A percentile compares a stretch with the other conserved stretches of the same genome.
Conservation (phyloP, 2,888 invertebrate genomes). For the Aphodius granarius region DNA sequence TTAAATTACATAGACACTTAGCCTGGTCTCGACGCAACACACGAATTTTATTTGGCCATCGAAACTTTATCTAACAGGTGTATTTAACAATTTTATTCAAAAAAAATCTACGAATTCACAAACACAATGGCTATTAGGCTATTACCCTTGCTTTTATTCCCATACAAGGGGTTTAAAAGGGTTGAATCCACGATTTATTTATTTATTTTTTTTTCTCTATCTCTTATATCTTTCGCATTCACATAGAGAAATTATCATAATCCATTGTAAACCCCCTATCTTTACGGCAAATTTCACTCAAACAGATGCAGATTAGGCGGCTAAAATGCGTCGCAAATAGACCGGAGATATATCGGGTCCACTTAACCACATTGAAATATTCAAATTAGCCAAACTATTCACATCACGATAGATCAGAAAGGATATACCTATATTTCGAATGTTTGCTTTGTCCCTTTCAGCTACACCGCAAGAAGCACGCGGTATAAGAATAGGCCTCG, state of each 20-base stretch:
- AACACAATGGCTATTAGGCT: not conserved
- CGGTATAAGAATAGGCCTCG: not conserved
- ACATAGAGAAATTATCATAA: not conserved
- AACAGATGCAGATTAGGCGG: not conserved
- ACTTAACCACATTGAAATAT: not conserved
- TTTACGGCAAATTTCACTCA: not conserved
- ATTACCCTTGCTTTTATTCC: not conserved
- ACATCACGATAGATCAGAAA: not conserved
- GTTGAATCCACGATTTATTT: not conserved
- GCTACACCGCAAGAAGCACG: not conserved
- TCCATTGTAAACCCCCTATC: not conserved
- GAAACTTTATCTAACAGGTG: not conserved
- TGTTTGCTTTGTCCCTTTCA: not conserved
- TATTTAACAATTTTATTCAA: not conserved
- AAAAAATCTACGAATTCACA: not conserved
- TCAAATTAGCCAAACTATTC: not conserved
- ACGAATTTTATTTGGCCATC: not conserved
- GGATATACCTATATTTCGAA: not conserved
- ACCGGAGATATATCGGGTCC: not conserved
- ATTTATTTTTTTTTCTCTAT: not conserved
- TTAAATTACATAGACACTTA: not conserved
- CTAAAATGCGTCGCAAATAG: not conserved
- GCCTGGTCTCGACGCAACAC: not conserved
- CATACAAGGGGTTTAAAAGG: not conserved
- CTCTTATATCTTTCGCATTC: not conserved